These are phyloP conservation scores for Oophaga sylvatica DNA, from an alignment of 2,797 vertebrate genomes.

Conservation along the genomic window DNA sequence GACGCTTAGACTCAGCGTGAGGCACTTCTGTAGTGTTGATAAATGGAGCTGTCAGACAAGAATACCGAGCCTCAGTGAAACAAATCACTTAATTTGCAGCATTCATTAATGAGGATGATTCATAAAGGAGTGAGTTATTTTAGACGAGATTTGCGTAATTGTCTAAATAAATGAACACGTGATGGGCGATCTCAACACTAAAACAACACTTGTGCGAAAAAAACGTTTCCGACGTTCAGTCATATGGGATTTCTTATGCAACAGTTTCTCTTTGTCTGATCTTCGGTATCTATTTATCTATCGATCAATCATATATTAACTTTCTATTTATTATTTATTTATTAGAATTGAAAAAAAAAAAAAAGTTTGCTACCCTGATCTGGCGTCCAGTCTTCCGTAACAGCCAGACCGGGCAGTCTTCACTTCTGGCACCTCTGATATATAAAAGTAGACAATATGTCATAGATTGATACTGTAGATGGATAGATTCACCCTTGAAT, in stretches of 20 bases:
- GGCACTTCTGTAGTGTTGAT: background rate
- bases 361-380: no score
- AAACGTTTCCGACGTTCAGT: background rate
- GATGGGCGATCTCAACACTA: background rate
- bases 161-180: conserved; percentile 24
- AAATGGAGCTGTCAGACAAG: background rate
- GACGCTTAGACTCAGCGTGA: background rate
- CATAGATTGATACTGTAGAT: no score
- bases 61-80: background rate
- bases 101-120: background rate
- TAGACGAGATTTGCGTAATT: background rate
- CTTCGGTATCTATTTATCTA: no score
- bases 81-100: background rate
- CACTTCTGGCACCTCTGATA: no score
- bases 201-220: background rate
- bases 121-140: background rate
- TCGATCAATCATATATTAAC: no score
- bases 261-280: background rate
- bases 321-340: no score
- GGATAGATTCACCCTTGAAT: no score
- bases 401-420: no score
- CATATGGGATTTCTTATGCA: background rate
- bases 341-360: no score
- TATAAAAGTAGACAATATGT: no score
- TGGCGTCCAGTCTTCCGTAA: no score